Evolutionary conservation across 2,797 vertebrate species (phyloP).

Genomic region (Sebastes taczanowskii): DNA sequence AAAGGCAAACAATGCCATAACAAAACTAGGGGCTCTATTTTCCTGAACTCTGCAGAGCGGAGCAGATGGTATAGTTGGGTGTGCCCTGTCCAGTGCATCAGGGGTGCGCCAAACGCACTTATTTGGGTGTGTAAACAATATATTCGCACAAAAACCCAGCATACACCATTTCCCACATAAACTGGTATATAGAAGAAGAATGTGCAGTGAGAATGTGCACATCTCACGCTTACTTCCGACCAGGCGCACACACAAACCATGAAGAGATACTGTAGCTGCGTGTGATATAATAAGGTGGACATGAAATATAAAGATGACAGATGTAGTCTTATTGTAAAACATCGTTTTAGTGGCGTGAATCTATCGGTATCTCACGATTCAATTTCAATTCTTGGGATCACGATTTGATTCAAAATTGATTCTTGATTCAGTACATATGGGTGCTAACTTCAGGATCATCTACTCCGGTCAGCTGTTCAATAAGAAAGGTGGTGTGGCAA

Average conservation of each 20-base stretch:
- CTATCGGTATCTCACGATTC: too few relatives aligned
- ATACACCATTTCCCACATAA: not conserved
- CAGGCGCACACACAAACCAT: not conserved
- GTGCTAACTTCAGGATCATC: too few relatives aligned
- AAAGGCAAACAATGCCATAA: not conserved
- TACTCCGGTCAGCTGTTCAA: too few relatives aligned
- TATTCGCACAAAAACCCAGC: not conserved
- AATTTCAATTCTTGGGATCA: too few relatives aligned
- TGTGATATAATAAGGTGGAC: not conserved
- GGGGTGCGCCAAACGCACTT: too few relatives aligned
- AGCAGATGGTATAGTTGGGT: not conserved
- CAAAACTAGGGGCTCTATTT: not conserved
- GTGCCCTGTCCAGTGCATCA: not conserved
- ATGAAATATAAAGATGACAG: not conserved
- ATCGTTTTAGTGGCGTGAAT: not conserved
- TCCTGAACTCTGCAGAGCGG: not conserved
- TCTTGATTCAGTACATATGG: too few relatives aligned
- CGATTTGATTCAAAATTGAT: too few relatives aligned
- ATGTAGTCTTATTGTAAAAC: not conserved
- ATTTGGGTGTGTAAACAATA: not conserved
- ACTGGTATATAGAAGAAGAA: too few relatives aligned
- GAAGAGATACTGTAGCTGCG: not conserved
- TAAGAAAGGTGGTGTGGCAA: too few relatives aligned
- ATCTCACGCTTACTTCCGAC: not conserved
- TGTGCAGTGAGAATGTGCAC: not conserved